Base-by-base conservation (phyloP, 2,888 invertebrate species). In the Lycia hirtaria region DNA sequence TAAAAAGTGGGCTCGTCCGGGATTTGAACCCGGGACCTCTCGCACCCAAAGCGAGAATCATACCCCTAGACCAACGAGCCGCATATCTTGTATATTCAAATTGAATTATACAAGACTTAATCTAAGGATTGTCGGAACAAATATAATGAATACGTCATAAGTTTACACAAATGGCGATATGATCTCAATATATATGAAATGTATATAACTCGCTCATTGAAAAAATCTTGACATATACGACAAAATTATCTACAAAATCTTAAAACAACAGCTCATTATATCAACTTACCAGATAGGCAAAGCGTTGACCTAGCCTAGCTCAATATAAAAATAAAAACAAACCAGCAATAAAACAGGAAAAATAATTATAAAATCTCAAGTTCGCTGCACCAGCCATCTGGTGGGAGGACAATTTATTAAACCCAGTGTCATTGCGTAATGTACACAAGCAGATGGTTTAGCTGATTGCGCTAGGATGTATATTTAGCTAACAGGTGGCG, bases 11-110 rank as follows among this genome's bases (percentile, higher is more conserved):
- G 84, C 85, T 80, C 85, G 85, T 82, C 85, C 85, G 83, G 85
- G 85, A 87, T 85, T 87, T 85, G 85, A 87, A 87, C 85, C 87
- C 85, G 85, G 84, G 84, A 85, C 87, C 86, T 85, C 85, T 86
- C 87, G 81, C 86, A 88, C 85, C 87, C 85, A 70, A 77, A 80
- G 75, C 77, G 80, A 76, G 75, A 76, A 80, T 78, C 75, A 80
- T 78, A 76, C 78, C 76, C 73, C 77, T 78, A 78, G 77, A 79
- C 78, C 77, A 78, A 79, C 77, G 76, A 75, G 78, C 77, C 76
- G 15, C 47, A n/a, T n/a, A n/a, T n/a, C n/a, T n/a, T n/a, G n/a
- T n/a, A n/a, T n/a, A n/a, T n/a, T n/a, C n/a, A n/a, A n/a, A n/a
- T n/a, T n/a, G n/a, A n/a, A n/a, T n/a, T n/a, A n/a, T n/a, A n/a